These are phyloP conservation scores for Mugil cephalus DNA, from an alignment of 2,113 vertebrate genomes.

Conservation along the genomic window DNA sequence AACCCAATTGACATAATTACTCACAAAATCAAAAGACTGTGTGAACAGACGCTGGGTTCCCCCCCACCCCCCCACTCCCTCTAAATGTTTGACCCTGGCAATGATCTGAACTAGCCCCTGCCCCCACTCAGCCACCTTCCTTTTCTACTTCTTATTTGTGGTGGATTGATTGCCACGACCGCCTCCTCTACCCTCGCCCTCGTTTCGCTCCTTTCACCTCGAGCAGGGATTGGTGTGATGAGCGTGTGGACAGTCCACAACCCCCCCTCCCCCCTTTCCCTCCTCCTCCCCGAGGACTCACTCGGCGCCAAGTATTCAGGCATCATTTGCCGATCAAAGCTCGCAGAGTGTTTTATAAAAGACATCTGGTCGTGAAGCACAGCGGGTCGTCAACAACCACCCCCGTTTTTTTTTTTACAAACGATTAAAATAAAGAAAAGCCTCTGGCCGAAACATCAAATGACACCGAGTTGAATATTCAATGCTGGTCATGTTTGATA, in stretches of 20 bases:
- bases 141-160: slow-evolving; percentile 57
- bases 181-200: slow-evolving; percentile 9
- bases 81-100: not conserved
- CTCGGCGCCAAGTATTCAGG: slow-evolving; percentile 79
- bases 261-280: slow-evolving; percentile 79
- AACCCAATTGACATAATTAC: too few relatives aligned
- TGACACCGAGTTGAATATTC: slow-evolving; percentile 81
- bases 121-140: slow-evolving; percentile 77
- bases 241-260: slow-evolving; percentile 46
- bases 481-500: slow-evolving; percentile 79
- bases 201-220: slow-evolving; percentile 53
- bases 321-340: slow-evolving; percentile 83
- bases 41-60: too few relatives aligned
- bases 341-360: slow-evolving; percentile 77
- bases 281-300: slow-evolving; percentile 78
- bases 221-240: slow-evolving; percentile 47
- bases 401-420: slow-evolving; percentile 67
- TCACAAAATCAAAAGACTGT: too few relatives aligned
- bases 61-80: too few relatives aligned
- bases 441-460: slow-evolving; percentile 84
- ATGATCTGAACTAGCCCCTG: slow-evolving; percentile 6
- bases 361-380: slow-evolving; percentile 76
- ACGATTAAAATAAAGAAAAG: slow-evolving; percentile 76
- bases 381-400: slow-evolving; percentile 60
- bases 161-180: slow-evolving; percentile 52